These are phyloP conservation scores for Fragum fragum DNA, from an alignment of 2,888 invertebrate species.

Conservation along the genomic window DNA sequence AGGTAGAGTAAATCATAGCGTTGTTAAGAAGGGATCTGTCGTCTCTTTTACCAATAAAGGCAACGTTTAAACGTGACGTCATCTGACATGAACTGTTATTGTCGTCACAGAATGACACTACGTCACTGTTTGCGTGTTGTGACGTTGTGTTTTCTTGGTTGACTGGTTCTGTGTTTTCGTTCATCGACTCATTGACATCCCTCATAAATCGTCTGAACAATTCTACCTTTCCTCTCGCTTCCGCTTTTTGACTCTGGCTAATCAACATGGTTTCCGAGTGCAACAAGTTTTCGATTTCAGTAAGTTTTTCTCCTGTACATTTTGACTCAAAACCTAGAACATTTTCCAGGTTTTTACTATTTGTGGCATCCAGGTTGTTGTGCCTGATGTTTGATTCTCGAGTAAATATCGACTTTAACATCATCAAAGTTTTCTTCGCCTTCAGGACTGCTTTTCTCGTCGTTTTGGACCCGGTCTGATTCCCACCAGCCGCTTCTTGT, in stretches of 20 bases:
- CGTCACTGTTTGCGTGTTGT: background rate
- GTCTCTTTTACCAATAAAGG: background rate
- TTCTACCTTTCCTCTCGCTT: background rate
- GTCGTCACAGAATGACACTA: background rate
- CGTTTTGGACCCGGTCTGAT: background rate
- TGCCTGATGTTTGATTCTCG: background rate
- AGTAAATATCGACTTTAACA: slow-evolving; percentile 2
- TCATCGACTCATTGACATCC: slow-evolving; percentile 3
- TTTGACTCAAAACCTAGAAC: background rate
- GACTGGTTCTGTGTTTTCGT: background rate
- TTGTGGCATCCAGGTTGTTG: background rate
- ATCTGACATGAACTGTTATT: background rate
- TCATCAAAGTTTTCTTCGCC: slow-evolving; percentile 12
- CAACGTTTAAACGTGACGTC: background rate
- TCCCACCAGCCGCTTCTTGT: background rate
- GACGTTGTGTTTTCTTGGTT: background rate
- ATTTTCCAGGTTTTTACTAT: background rate
- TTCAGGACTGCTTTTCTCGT: background rate
- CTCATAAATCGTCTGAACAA: slow-evolving; percentile 17
- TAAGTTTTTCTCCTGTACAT: slow-evolving; percentile 24
- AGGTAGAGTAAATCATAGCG: slow-evolving; percentile 8
- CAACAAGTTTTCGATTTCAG: slow-evolving; percentile 8
- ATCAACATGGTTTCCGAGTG: slow-evolving; percentile 12
- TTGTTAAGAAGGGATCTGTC: slow-evolving; percentile 3
- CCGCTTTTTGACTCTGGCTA: background rate